phyloP scores from a whole-genome alignment of 2,888 invertebrate genomes.

The Apamea monoglypha region DNA sequence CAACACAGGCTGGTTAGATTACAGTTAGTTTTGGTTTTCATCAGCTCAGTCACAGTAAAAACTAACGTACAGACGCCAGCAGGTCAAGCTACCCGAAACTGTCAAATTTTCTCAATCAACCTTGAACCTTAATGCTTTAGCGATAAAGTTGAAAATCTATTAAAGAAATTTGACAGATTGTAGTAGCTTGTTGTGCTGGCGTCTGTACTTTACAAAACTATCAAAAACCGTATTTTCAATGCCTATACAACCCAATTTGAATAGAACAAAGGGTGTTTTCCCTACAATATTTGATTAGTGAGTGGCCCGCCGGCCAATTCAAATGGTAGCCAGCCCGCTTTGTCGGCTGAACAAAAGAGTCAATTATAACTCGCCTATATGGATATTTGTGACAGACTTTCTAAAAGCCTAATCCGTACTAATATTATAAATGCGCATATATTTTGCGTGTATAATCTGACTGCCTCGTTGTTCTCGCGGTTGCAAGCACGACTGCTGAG shows the following conservation, averaged over 20 bases:
- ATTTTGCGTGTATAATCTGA: no score
- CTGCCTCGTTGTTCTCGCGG: no score
- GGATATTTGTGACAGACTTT: conserved; percentile 58
- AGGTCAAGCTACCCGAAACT: no score
- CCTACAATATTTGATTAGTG: conserved; percentile 45
- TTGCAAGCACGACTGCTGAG: no score
- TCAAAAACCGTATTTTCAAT: not conserved
- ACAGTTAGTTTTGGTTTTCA: not conserved
- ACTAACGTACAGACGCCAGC: not conserved
- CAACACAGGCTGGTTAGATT: no score
- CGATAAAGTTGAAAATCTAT: no score
- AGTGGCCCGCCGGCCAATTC: conserved; percentile 28
- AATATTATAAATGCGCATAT: no score
- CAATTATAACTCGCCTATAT: conserved; percentile 66
- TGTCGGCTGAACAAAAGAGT: conserved; percentile 57
- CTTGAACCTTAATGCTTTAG: no score
- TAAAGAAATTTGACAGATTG: no score
- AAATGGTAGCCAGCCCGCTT: conserved; percentile 35
- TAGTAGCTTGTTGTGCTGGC: no score
- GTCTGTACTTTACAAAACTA: not conserved
- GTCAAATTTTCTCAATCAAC: no score
- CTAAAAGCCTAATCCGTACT: conserved; percentile 28
- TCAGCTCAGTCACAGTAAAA: not conserved
- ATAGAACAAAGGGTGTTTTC: conserved; percentile 40
- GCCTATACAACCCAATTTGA: conserved; percentile 29